Evolutionary conservation across 2,113 vertebrate species (phyloP).

Genomic region (Empidonax alnorum): DNA sequence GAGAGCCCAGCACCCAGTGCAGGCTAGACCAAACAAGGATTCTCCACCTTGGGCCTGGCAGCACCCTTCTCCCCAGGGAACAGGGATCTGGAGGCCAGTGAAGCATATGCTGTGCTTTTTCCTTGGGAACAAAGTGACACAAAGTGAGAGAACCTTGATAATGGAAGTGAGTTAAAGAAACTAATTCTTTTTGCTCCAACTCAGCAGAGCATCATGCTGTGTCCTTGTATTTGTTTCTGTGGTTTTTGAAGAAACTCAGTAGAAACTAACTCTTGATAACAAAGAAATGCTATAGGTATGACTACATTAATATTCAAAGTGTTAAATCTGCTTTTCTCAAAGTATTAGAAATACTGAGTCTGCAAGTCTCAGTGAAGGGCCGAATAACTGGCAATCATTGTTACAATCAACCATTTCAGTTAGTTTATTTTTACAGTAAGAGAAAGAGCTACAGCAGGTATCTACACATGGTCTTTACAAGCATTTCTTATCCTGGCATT

Average conservation of each 20-base stretch:
- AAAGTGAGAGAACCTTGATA: not conserved
- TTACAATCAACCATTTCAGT: not conserved
- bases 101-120: not conserved
- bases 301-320: not conserved
- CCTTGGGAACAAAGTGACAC: not conserved
- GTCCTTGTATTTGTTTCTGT: not conserved
- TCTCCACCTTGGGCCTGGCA: not conserved
- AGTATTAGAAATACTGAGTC: not conserved
- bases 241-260: not conserved
- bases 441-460: not conserved
- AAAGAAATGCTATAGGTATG: not conserved
- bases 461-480: not conserved
- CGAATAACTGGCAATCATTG: not conserved
- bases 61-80: not conserved
- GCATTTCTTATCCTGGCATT: not conserved
- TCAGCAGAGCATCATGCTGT: not conserved
- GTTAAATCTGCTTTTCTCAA: not conserved
- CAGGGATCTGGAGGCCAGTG: rapidly evolving
- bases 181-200: not conserved
- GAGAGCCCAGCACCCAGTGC: not conserved
- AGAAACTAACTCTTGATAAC: not conserved
- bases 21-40: not conserved
- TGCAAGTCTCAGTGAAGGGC: not conserved
- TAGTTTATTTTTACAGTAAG: not conserved
- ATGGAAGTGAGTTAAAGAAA: not conserved